Evolutionary conservation across 1,140 invertebrate genomes (phyloP).

Genomic region (Pseudomyrmex gracilis): DNA sequence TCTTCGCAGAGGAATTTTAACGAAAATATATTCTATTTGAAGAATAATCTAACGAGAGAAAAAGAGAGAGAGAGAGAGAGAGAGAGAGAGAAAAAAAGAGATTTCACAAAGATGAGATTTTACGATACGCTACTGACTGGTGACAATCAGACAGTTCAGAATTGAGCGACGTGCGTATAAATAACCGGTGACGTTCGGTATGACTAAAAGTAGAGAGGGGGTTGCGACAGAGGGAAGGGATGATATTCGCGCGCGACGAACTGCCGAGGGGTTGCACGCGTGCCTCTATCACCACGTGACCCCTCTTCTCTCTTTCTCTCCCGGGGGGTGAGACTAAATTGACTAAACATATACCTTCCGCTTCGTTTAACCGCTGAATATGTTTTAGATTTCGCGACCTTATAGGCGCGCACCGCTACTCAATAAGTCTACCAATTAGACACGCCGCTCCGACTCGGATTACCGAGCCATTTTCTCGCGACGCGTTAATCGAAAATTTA

Average conservation of each 20-base stretch:
- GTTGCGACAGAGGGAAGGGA: conserved; percentile 61
- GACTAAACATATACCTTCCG: conserved; percentile 84
- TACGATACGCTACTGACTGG: conserved; percentile 32
- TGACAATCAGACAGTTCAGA: conserved; percentile 41
- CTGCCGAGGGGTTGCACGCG: conserved; percentile 66
- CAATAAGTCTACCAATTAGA: conserved; percentile 76
- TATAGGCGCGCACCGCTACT: conserved; percentile 47
- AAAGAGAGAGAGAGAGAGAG: too few relatives aligned
- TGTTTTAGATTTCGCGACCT: conserved; percentile 80
- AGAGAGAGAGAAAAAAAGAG: too few relatives aligned
- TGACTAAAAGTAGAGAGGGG: conserved; percentile 74
- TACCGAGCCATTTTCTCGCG: conserved; percentile 33
- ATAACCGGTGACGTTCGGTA: conserved; percentile 78
- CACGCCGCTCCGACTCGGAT: conserved; percentile 46
- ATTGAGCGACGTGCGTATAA: conserved; percentile 70
- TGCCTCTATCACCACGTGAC: conserved; percentile 23
- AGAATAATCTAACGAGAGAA: not conserved
- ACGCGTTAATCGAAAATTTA: conserved; percentile 25
- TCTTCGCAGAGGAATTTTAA: not conserved
- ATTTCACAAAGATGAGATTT: not conserved
- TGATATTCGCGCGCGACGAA: conserved; percentile 51
- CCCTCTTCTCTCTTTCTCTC: conserved; percentile 1
- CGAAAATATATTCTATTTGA: not conserved
- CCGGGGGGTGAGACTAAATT: conserved; percentile 76
- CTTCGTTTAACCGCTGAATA: conserved; percentile 82